phyloP scores from a whole-genome alignment of 2,888 invertebrate genomes.

The Platycnemis pennipes region DNA sequence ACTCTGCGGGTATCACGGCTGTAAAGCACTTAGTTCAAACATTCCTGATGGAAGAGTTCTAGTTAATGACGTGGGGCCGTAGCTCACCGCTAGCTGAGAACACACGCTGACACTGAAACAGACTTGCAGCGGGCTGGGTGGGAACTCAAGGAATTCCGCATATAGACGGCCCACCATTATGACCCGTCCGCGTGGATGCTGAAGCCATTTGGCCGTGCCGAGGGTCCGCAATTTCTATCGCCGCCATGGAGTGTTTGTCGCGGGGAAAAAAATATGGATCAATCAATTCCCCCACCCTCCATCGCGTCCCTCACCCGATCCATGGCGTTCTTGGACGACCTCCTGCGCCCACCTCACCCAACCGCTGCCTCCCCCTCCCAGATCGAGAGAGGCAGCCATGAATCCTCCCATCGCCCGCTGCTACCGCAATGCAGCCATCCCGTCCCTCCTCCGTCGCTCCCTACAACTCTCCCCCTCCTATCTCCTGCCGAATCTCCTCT shows the following conservation, averaged over 20 bases:
- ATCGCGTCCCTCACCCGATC: not conserved
- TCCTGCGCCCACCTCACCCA: not conserved
- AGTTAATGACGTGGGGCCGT: no score
- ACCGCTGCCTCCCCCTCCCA: not conserved
- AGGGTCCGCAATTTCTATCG: not conserved
- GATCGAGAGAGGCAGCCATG: not conserved
- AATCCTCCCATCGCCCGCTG: conserved; percentile 20
- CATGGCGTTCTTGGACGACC: not conserved
- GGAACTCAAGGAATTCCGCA: no score
- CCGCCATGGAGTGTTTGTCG: not conserved
- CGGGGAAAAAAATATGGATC: not conserved
- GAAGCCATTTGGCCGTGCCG: not conserved
- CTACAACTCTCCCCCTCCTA: not conserved
- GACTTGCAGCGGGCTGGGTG: no score
- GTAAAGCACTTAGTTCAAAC: no score
- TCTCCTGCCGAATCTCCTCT: not conserved
- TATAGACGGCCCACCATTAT: not conserved
- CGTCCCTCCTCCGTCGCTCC: not conserved
- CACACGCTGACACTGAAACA: no score
- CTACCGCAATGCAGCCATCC: conserved; percentile 33
- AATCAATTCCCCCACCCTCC: no score
- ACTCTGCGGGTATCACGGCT: no score
- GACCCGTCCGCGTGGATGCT: not conserved
- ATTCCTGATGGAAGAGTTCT: no score
- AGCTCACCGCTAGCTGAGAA: no score